phyloP scores from a whole-genome alignment of 1,140 invertebrate genomes.

The Zelostemma sp. region DNA sequence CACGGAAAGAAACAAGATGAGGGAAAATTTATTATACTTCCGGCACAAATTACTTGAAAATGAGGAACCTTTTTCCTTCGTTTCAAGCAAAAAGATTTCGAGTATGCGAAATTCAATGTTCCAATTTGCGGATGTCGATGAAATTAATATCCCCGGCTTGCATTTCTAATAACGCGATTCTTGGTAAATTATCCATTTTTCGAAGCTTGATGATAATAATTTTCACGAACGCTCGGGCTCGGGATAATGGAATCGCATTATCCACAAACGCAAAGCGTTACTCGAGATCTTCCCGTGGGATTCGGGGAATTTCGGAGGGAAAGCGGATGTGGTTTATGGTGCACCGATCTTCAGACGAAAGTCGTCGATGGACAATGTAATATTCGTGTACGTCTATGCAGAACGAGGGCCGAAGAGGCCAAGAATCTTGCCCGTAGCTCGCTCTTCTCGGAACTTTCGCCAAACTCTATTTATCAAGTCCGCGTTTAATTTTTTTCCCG shows the following conservation, averaged over 20 bases:
- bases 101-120: too few species aligned
- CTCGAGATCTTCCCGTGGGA: slow-evolving; percentile 40
- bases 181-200: slow-evolving; percentile 12
- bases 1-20: too few species aligned
- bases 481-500: slow-evolving; percentile 66
- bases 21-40: too few species aligned
- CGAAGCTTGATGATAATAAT: slow-evolving; percentile 9
- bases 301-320: slow-evolving; percentile 53
- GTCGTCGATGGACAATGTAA: slow-evolving; percentile 10
- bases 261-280: slow-evolving; percentile 21
- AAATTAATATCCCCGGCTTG: neutral
- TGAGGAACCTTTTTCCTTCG: too few species aligned
- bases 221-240: slow-evolving; percentile 10
- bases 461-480: slow-evolving; percentile 66
- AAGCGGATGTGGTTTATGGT: slow-evolving; percentile 45
- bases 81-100: too few species aligned
- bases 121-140: neutral
- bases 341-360: slow-evolving; percentile 40
- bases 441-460: slow-evolving; percentile 52
- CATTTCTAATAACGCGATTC: neutral
- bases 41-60: too few species aligned
- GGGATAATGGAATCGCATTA: slow-evolving; percentile 25
- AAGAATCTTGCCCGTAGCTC: neutral
- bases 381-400: slow-evolving; percentile 10
- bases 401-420: slow-evolving; percentile 4